Evolutionary conservation across 2,888 invertebrate species (phyloP).

Genomic region (Andrena bicolor): DNA sequence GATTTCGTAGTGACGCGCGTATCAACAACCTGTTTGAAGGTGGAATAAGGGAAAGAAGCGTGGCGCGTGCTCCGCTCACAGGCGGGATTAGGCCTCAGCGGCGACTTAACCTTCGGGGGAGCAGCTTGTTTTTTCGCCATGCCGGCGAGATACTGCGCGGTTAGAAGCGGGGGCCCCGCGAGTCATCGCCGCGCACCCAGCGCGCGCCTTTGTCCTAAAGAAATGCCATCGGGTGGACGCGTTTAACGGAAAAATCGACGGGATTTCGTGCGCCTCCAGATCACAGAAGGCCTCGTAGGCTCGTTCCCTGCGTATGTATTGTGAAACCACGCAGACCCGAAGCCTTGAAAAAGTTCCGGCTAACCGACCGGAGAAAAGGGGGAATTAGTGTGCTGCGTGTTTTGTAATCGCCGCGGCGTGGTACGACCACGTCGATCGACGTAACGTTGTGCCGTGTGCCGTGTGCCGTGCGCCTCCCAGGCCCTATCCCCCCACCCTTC

Average conservation of each 20-base stretch:
- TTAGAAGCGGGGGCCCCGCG: conserved; percentile 12
- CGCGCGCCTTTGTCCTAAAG: conserved; percentile 41
- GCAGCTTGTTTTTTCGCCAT: conserved; percentile 8
- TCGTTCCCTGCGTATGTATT: not conserved
- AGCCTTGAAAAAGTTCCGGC: conserved; percentile 44
- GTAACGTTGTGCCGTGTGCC: not conserved
- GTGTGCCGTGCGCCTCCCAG: not conserved
- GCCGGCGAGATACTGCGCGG: conserved; percentile 15
- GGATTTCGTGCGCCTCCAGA: conserved; percentile 14
- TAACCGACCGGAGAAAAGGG: conserved; percentile 21
- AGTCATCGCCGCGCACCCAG: conserved; percentile 10
- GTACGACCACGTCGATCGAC: conserved; percentile 30
- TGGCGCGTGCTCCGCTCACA: conserved; percentile 45
- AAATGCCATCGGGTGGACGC: not conserved
- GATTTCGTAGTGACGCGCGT: conserved; percentile 48
- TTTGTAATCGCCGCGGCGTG: conserved; percentile 42
- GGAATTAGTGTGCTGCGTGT: conserved; percentile 36
- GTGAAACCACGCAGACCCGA: conserved; percentile 28
- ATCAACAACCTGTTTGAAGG: conserved; percentile 69
- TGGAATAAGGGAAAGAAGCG: conserved; percentile 58
- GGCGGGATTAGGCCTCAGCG: not conserved
- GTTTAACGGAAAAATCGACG: not conserved
- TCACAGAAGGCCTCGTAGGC: not conserved
- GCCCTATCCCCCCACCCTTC: too few species aligned
- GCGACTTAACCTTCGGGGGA: conserved; percentile 35